Percentiles rank a stretch among this genome's conserved stretches.
phyloP scores from a whole-genome alignment of 2,797 vertebrate species.

The Rhinoraja longicauda region DNA sequence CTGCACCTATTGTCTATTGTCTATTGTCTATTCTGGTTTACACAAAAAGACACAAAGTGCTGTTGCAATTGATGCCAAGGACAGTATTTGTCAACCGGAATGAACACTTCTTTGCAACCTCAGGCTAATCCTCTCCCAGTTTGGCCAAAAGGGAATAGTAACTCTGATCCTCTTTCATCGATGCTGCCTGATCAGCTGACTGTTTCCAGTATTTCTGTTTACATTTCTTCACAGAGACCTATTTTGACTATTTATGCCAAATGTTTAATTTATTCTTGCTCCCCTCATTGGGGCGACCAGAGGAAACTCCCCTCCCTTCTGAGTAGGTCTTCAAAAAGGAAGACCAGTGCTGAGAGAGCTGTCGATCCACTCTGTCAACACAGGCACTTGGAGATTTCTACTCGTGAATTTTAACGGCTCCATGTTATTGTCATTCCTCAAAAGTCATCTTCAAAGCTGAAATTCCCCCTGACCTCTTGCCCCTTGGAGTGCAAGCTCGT shows the following conservation, averaged over 20 bases:
- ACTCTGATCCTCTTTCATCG: too few species aligned
- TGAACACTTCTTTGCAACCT: not conserved
- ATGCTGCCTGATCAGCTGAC: too few species aligned
- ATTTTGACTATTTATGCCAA: not conserved
- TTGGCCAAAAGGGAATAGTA: too few species aligned
- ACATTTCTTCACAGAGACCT: too few species aligned
- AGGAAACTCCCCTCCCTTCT: not conserved
- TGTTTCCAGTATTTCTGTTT: too few species aligned
- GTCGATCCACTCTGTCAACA: not conserved
- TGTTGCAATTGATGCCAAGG: not conserved
- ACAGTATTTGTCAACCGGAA: not conserved
- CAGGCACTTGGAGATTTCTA: not conserved
- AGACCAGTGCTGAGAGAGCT: not conserved
- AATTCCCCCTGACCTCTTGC: not conserved
- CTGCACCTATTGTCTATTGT: too few species aligned
- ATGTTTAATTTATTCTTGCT: not conserved
- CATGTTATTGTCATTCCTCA: not conserved
- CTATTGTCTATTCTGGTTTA: too few species aligned
- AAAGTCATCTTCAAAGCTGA: not conserved
- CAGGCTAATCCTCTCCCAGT: too few species aligned
- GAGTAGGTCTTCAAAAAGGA: not conserved
- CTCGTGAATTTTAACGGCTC: not conserved
- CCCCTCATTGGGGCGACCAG: not conserved
- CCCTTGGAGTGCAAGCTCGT: not conserved
- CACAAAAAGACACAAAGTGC: too few species aligned